Evolutionary conservation across 2,888 invertebrate genomes (phyloP), one percentile per base, ranked within the genome.

Genomic region (Ormyrus pomaceus): DNA sequence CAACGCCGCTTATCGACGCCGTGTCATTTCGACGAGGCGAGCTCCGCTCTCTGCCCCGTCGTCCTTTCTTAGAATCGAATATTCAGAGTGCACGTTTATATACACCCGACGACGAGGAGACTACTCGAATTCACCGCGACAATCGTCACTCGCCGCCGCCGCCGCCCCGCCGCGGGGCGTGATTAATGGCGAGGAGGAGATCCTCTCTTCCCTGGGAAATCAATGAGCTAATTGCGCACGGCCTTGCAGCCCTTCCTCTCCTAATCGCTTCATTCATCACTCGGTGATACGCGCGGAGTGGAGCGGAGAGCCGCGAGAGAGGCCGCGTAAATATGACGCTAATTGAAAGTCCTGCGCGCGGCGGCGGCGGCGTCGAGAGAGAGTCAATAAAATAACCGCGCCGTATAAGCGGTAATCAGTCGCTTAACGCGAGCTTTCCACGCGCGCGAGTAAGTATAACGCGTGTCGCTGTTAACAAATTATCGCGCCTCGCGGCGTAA

Each of bases 1-100:
- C 13, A 13, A 13, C 13, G 13, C 13, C 13, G 13, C 13, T 19
- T 19, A 19, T 13, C 10, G 9, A 11, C 8, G 61, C 61, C 50
- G 70, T 82, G 81, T 79, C 72, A 82, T 76, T 79, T 79, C 79
- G 79, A 77, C 77, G 76, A 77, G 19, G 19, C 19, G 72, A 72
- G 73, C 53, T 58, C 75, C 62, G 53, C 58, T 51, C 65, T n/a
- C 34, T 19, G 11, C 34, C 6, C 5, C 48, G 19, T 10, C 8
- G 71, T 56, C 72, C 68, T 74, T 82, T 82, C 80, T 78, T 65
- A 79, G 82, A 80, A 82, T 79, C 82, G 78, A 78, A 82, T 82
- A 78, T 82, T 75, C 80, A 75, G 64, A 13, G 58, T 8, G 51
- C 6, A 66, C 50, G 53, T n/a, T 8, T 48, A 48, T 13, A 46